phyloP scores from a whole-genome alignment of 2,888 invertebrate species.

The Nomada fucata region DNA sequence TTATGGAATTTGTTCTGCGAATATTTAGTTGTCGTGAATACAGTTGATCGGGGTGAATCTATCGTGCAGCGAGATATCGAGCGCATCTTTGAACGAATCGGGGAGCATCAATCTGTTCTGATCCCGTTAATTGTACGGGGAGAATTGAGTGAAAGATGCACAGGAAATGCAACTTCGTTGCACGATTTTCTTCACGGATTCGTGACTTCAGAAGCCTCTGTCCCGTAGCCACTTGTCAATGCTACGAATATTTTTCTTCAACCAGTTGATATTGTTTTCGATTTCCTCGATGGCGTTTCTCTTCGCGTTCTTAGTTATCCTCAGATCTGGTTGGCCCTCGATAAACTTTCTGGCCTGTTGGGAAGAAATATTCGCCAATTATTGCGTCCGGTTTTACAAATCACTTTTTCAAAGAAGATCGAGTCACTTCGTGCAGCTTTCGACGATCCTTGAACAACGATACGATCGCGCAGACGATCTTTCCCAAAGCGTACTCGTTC shows the following conservation, averaged over 20 bases:
- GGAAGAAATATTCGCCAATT: background rate
- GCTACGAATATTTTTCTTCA: slow-evolving; percentile 23
- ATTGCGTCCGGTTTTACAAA: background rate
- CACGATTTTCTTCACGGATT: background rate
- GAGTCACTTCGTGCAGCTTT: slow-evolving; percentile 39
- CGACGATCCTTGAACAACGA: slow-evolving; percentile 44
- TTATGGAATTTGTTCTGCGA: background rate
- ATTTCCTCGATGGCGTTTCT: slow-evolving; percentile 42
- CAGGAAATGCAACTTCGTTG: background rate
- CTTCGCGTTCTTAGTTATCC: slow-evolving; percentile 13
- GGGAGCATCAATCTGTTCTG: slow-evolving; percentile 1
- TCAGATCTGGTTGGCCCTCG: background rate
- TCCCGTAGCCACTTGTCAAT: slow-evolving; percentile 33
- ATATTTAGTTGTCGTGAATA: background rate
- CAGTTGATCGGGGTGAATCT: background rate
- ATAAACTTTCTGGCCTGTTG: slow-evolving; percentile 41
- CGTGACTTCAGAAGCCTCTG: slow-evolving; percentile 13
- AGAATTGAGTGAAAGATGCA: slow-evolving; percentile 21
- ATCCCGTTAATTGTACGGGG: slow-evolving; percentile 13
- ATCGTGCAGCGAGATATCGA: background rate
- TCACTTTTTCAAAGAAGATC: background rate
- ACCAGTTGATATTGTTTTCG: slow-evolving; percentile 43
- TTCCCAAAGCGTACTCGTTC: slow-evolving; percentile 25
- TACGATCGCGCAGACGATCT: slow-evolving; percentile 24
- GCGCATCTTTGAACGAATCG: slow-evolving; percentile 8